Conservation (phyloP, 2,797 vertebrate species). For the Macroramphosus scolopax region DNA sequence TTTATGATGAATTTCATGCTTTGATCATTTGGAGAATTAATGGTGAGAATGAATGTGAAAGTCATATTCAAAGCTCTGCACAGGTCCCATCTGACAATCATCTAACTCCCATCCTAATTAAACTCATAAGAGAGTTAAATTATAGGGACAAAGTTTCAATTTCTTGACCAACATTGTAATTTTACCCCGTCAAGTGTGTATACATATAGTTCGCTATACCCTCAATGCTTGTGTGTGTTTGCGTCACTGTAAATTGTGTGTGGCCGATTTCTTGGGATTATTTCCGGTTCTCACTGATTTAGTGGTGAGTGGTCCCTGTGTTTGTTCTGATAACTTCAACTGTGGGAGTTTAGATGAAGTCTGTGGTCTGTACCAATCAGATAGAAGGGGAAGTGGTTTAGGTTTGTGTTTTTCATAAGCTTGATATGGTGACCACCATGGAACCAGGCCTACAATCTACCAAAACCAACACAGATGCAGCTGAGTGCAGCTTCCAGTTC, state of each 20-base stretch:
- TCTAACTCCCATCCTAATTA: slow-evolving; percentile 43
- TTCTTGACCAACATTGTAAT: slow-evolving; percentile 60
- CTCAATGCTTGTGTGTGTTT: slow-evolving; percentile 29
- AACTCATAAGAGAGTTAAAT: slow-evolving; percentile 59
- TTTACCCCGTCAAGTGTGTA: slow-evolving; percentile 55
- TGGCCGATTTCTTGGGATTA: slow-evolving; percentile 42
- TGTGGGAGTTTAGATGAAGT: slow-evolving; percentile 41
- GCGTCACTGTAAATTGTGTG: slow-evolving; percentile 35
- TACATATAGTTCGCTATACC: slow-evolving; percentile 28
- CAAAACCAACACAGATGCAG: slow-evolving; percentile 57
- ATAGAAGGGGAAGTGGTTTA: slow-evolving; percentile 54
- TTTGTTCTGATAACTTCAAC: slow-evolving; percentile 61
- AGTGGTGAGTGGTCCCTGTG: slow-evolving; percentile 33
- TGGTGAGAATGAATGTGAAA: slow-evolving; percentile 19
- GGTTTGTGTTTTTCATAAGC: slow-evolving; percentile 52
- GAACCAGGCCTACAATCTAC: slow-evolving; percentile 64
- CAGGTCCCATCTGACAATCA: slow-evolving; percentile 18
- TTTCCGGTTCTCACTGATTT: slow-evolving; percentile 42
- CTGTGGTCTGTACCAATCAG: slow-evolving; percentile 40
- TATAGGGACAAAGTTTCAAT: slow-evolving; percentile 65
- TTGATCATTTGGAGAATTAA: slow-evolving; percentile 24
- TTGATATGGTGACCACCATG: slow-evolving; percentile 57
- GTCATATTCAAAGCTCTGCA: slow-evolving; percentile 15
- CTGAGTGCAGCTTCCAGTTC: slow-evolving; percentile 42
- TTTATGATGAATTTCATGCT: slow-evolving; percentile 2